These are phyloP conservation scores for Onychostruthus taczanowskii DNA, from an alignment of 2,113 vertebrate genomes.

Conservation along the genomic window DNA sequence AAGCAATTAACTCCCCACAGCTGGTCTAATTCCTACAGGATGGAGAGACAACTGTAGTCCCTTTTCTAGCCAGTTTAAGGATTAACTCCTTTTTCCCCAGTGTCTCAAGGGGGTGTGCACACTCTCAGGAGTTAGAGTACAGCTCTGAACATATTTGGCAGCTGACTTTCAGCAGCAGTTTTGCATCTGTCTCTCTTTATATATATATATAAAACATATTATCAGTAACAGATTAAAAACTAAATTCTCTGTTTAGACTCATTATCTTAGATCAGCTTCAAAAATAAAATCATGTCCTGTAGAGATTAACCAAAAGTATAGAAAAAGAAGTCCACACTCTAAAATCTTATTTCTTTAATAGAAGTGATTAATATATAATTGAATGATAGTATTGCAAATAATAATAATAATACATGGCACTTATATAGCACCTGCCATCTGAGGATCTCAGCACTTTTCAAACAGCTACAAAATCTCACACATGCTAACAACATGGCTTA, in stretches of 20 bases:
- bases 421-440: conserved; percentile 45
- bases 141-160: neutral
- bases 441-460: conserved; percentile 43
- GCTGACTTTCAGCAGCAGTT: neutral
- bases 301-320: neutral
- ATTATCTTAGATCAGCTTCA: neutral
- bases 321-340: neutral
- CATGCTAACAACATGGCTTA: conserved; percentile 63
- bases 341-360: neutral
- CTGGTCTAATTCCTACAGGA: conserved; percentile 25
- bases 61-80: neutral
- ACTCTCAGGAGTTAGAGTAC: neutral
- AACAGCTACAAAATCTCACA: conserved; percentile 46
- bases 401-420: conserved; percentile 41
- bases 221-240: neutral
- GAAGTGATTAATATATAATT: neutral
- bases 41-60: neutral
- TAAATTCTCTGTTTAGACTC: neutral
- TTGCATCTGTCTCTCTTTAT: too few relatives aligned
- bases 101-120: neutral
- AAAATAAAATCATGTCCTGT: neutral
- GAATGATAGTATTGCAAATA: conserved; percentile 3
- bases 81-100: conserved; percentile 5
- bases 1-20: conserved; percentile 51
- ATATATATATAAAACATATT: too few relatives aligned